These are phyloP conservation scores for Timema cristinae DNA, from an alignment of 2,888 invertebrate species.

Conservation along the genomic window DNA sequence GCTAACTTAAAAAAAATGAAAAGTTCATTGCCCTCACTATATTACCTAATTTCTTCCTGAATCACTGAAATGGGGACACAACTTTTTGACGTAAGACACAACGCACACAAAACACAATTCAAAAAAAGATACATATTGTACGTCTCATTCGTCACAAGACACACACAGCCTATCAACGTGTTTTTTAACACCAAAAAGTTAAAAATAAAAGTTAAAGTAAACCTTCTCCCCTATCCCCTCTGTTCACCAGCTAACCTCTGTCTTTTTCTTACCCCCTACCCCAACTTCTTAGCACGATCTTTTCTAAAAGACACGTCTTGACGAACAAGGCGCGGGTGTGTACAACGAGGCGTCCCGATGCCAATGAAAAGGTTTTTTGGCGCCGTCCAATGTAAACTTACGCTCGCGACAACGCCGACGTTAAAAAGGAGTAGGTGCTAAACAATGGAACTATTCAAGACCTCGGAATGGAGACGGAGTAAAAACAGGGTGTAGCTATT, in stretches of 20 bases:
- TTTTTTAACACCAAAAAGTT: constrained; percentile 10
- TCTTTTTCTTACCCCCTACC: too few species aligned
- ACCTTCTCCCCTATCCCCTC: background rate
- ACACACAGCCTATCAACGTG: too few species aligned
- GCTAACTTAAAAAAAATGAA: too few species aligned
- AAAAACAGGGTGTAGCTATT: too few species aligned
- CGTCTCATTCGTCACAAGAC: constrained; percentile 16
- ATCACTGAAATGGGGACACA: too few species aligned
- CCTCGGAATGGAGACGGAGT: too few species aligned
- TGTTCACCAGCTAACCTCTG: too few species aligned
- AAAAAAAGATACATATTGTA: background rate
- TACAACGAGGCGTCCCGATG: constrained; percentile 8
- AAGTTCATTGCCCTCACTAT: too few species aligned
- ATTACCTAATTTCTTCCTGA: too few species aligned
- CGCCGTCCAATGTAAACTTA: constrained; percentile 10
- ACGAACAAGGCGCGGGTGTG: background rate
- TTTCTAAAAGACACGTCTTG: background rate
- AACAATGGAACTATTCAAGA: constrained; percentile 15
- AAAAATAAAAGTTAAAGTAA: constrained; percentile 13
- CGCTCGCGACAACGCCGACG: background rate
- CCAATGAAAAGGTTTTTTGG: background rate
- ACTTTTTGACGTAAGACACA: too few species aligned
- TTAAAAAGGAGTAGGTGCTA: constrained; percentile 12
- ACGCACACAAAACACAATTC: too few species aligned
- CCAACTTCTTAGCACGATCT: too few species aligned